Evolutionary conservation across 2,113 vertebrate species (phyloP).

Genomic region (Anolis carolinensis): DNA sequence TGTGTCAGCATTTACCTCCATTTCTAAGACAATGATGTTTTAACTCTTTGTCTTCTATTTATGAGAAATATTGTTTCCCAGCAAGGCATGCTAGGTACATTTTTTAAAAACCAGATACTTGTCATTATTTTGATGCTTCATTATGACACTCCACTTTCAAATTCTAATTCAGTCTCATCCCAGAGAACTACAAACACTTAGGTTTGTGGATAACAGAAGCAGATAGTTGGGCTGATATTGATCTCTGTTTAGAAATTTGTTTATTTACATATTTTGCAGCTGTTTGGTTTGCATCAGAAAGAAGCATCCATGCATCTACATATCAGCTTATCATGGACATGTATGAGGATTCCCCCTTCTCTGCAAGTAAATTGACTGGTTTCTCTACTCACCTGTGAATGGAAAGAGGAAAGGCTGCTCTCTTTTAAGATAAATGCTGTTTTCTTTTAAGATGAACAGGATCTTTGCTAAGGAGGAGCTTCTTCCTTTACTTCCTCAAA

Average conservation of each 20-base stretch:
- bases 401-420: too few species aligned
- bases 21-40: conserved; percentile 47
- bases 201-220: background rate
- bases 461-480: background rate
- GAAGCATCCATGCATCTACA: background rate
- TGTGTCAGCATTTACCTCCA: conserved; percentile 67
- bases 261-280: background rate
- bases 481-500: background rate
- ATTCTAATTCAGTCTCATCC: background rate
- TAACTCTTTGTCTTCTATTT: conserved; percentile 52
- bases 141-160: background rate
- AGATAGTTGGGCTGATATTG: background rate
- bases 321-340: background rate
- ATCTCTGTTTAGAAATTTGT: background rate
- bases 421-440: too few species aligned
- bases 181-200: background rate
- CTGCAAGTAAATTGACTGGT: background rate
- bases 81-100: background rate
- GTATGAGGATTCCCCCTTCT: background rate
- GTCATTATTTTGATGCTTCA: background rate
- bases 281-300: background rate
- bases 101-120: background rate
- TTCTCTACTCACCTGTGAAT: background rate
- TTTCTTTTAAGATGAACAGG: too few species aligned
- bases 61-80: conserved; percentile 3